These are phyloP conservation scores for Drosophila punjabiensis DNA, from an alignment of 1,140 invertebrate genomes.

Conservation along the genomic window DNA sequence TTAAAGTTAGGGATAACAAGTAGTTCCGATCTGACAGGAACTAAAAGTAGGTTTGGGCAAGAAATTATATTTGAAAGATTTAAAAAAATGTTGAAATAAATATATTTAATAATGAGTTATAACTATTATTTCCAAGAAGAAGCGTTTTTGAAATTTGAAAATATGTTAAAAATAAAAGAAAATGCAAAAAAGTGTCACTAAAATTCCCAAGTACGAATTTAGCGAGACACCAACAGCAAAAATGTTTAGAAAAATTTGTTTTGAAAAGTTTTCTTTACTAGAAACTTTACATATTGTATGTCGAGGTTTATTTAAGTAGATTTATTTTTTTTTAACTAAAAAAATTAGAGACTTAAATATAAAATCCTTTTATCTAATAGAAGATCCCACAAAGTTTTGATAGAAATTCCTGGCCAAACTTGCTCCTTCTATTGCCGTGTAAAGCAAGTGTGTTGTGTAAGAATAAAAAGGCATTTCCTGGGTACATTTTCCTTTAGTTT, in stretches of 20 bases:
- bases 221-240: no score
- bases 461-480: neutral
- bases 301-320: no score
- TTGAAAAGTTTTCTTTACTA: neutral
- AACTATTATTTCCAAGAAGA: no score
- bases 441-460: neutral
- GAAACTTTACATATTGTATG: neutral
- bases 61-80: no score
- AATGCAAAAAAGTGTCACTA: no score
- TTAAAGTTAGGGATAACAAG: neutral
- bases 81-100: neutral
- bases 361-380: neutral
- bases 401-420: neutral
- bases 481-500: neutral
- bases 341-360: neutral
- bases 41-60: neutral
- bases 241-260: no score
- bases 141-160: no score
- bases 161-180: no score
- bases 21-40: neutral
- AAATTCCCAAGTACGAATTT: no score
- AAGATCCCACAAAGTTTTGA: neutral
- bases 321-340: neutral
- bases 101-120: neutral
- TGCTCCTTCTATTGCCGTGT: conserved; percentile 5